These are phyloP conservation scores for Limonius californicus DNA, from an alignment of 1,140 invertebrate genomes.

Conservation along the genomic window DNA sequence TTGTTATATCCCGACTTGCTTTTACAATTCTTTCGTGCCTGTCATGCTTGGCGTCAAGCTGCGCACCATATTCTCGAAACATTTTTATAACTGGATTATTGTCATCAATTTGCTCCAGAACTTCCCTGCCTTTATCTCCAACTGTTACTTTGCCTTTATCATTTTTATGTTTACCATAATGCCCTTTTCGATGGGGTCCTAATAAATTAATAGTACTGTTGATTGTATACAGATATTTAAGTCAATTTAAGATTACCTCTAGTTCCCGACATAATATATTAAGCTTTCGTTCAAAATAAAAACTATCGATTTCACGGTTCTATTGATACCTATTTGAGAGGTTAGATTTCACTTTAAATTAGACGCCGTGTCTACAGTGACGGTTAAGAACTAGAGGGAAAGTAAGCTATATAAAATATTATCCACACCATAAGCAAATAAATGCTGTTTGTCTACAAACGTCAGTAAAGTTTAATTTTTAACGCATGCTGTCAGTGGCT, in stretches of 20 bases:
- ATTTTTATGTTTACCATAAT: background rate
- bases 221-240: background rate
- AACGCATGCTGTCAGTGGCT: too few species aligned
- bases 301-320: too few species aligned
- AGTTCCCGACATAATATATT: constrained; percentile 2
- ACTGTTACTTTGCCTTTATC: constrained; percentile 26
- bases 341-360: too few species aligned
- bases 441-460: too few species aligned
- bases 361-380: too few species aligned
- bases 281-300: too few species aligned
- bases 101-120: constrained; percentile 46
- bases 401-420: too few species aligned
- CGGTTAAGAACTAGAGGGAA: too few species aligned
- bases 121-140: constrained; percentile 35
- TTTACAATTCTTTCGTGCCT: constrained; percentile 82
- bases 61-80: constrained; percentile 63
- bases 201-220: background rate
- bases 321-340: too few species aligned
- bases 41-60: constrained; percentile 79
- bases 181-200: background rate
- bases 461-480: too few species aligned
- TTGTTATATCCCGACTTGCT: constrained; percentile 80
- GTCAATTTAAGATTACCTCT: too few species aligned
- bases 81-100: constrained; percentile 61
- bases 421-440: too few species aligned